Base-by-base conservation (phyloP, 2,888 invertebrate species). In the Mimumesa dahlbomi region DNA sequence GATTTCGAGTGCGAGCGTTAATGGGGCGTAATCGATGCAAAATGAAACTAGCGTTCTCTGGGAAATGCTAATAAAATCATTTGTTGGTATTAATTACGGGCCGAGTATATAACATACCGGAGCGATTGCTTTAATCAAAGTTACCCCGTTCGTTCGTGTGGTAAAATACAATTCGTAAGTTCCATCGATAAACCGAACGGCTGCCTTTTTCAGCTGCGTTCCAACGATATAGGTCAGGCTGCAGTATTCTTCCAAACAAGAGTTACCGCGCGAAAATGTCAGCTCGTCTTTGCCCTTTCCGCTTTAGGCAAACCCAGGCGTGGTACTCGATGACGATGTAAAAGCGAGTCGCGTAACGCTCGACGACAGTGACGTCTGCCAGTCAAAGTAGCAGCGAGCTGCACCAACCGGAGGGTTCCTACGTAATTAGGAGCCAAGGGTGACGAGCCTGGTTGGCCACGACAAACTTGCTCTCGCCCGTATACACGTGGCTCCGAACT, bases 371-470 rank as follows among this genome's bases (percentile, higher is more conserved):
- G 36, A 64, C 58, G 58, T 11, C 40, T 14, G 38, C 49, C 50
- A 42, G 72, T 53, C 65, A 68, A 73, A 71, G 72, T 72, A 62
- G 57, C 73, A 54, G 31, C 61, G 34, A 52, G 40, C 45, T 45
- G 48, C 43, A 22, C n/a, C 48, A n/a, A 57, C 61, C 59, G 59
- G 72, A 58, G 31, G 45, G 43, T 65, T 59, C 50, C 43, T 66
- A 49, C 45, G 49, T 62, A 72, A 73, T 72, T 73, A 72, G 61
- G 52, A 54, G 14, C 36, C 71, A 16, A 38, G 50, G 65, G 65
- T 62, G 19, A 45, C 36, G 48, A 64, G 43, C 48, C 21, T 31
- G 52, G 43, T 18, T 25, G 6, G 36, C 38, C 61, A 29, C 31
- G 38, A 46, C 66, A 19, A 6, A 11, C 54, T 21, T 62, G 52